Evolutionary conservation across 2,888 invertebrate species (phyloP).

Genomic region (Mantis religiosa): DNA sequence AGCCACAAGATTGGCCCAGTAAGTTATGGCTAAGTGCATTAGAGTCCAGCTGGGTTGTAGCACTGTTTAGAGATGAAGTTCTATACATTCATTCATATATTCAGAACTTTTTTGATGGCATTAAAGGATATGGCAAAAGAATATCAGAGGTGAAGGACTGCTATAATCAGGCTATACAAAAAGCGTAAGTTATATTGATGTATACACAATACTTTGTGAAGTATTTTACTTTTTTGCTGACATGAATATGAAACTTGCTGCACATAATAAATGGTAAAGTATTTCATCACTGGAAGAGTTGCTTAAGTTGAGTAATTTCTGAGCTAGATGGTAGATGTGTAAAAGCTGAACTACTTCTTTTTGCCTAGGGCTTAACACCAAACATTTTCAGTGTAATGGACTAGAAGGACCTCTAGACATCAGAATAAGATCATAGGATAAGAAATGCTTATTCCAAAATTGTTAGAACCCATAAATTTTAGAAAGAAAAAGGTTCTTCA

Average conservation of each 20-base stretch:
- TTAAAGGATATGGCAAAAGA: slow-evolving; percentile 90
- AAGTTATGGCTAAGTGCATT: slow-evolving; percentile 89
- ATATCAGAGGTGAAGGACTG: slow-evolving; percentile 95
- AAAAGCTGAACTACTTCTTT: no score
- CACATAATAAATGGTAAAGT: no score
- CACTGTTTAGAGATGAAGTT: slow-evolving; percentile 95
- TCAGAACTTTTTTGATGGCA: slow-evolving; percentile 86
- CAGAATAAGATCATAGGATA: no score
- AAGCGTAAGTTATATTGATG: slow-evolving; percentile 54
- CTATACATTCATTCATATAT: slow-evolving; percentile 93
- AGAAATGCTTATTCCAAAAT: no score
- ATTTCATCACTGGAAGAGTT: no score
- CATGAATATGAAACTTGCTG: background rate
- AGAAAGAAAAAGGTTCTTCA: no score
- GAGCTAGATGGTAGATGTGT: no score
- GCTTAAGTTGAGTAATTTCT: no score
- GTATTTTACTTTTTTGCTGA: background rate
- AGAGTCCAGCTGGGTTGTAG: slow-evolving; percentile 90
- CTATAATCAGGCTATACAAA: slow-evolving; percentile 83
- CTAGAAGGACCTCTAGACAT: no score
- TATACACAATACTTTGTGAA: background rate
- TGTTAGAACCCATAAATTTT: no score
- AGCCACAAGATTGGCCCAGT: slow-evolving; percentile 76
- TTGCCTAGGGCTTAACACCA: no score
- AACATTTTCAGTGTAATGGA: no score